Evolutionary conservation across 2,113 vertebrate genomes (phyloP).

Genomic region (Erpornis zantholeuca): DNA sequence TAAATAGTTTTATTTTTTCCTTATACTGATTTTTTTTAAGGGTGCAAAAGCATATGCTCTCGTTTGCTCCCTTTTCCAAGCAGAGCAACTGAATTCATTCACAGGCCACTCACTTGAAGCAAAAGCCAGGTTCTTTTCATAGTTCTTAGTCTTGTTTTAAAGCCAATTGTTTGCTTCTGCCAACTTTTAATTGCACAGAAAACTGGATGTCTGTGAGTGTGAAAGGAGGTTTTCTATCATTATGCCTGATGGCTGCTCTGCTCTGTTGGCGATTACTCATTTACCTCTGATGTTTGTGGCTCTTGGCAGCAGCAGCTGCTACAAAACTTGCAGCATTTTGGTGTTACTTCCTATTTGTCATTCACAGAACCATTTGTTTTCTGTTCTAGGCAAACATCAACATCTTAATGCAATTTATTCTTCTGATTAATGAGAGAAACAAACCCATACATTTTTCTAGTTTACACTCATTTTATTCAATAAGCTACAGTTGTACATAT

Average conservation of each 20-base stretch:
- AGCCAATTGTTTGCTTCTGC: conserved; percentile 52
- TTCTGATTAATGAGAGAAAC: conserved; percentile 58
- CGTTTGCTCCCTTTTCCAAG: not conserved
- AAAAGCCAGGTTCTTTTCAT: not conserved
- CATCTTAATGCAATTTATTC: conserved; percentile 37
- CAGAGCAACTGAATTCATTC: not conserved
- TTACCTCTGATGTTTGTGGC: not conserved
- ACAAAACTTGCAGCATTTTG: not conserved
- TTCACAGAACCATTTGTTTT: conserved; percentile 23
- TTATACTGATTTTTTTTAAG: not conserved
- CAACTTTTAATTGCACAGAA: conserved; percentile 34
- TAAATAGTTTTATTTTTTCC: not conserved
- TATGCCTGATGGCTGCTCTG: conserved; percentile 46
- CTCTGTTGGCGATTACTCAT: conserved; percentile 48
- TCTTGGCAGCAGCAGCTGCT: not conserved
- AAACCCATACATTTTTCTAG: conserved; percentile 17
- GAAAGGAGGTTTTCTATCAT: conserved; percentile 56
- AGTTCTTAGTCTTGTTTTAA: conserved; percentile 26
- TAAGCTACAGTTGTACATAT: not conserved
- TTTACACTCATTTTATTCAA: conserved; percentile 37
- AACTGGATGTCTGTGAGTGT: not conserved
- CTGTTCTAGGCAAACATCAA: conserved; percentile 41
- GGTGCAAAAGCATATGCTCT: not conserved
- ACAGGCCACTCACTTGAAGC: not conserved
- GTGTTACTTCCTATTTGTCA: not conserved